phyloP scores from a whole-genome alignment of 1,140 invertebrate species.

The Eulimnadia texana region DNA sequence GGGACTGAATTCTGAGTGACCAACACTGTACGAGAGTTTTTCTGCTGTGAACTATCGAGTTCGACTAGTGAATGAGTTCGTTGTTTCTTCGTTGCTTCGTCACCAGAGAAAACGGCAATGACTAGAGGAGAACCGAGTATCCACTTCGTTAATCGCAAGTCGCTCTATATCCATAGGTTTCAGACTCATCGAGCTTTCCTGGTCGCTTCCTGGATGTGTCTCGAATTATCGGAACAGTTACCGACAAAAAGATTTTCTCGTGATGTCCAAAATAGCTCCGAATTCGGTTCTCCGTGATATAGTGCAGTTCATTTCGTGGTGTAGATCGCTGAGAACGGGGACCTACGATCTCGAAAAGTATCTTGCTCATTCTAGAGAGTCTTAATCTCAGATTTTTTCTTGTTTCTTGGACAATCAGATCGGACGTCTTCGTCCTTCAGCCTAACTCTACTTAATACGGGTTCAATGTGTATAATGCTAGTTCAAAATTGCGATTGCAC shows the following conservation, averaged over 20 bases:
- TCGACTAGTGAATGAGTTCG: background rate
- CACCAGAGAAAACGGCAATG: background rate
- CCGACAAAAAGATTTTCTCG: background rate
- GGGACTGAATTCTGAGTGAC: background rate
- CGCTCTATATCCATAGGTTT: constrained; percentile 1
- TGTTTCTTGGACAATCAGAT: background rate
- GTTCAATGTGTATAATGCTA: background rate
- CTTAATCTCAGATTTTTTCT: background rate
- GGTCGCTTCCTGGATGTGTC: background rate
- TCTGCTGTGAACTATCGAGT: constrained; percentile 12
- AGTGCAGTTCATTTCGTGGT: background rate
- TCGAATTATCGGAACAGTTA: background rate
- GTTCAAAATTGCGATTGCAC: too few relatives aligned
- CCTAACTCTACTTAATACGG: background rate
- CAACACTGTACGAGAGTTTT: background rate
- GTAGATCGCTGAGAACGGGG: background rate
- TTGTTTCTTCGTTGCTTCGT: background rate
- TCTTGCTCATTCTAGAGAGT: background rate
- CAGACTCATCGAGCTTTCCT: background rate
- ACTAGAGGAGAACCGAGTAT: background rate
- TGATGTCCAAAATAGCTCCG: background rate
- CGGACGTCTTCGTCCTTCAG: background rate
- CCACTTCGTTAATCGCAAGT: constrained; percentile 17
- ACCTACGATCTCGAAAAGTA: background rate
- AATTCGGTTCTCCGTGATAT: background rate